Conservation (phyloP, 92 coral and sea anemone genomes). For the Diadumene lineata region DNA sequence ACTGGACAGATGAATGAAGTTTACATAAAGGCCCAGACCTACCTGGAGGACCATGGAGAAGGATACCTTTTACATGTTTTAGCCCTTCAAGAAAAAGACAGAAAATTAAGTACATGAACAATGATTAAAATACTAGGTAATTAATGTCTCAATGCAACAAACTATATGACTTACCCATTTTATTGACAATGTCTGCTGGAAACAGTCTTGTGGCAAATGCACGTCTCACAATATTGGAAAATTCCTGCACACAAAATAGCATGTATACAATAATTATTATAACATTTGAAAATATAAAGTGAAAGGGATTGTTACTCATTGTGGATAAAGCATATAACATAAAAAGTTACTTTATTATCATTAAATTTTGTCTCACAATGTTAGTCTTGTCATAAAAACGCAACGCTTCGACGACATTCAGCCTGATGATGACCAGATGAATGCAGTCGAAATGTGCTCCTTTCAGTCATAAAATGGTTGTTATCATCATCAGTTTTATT, state of each 20-base stretch:
- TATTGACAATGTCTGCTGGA: conserved; percentile 88
- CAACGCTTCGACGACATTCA: too few species aligned
- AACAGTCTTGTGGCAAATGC: conserved; percentile 97
- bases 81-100: conserved; percentile 47
- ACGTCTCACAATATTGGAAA: conserved; percentile 92
- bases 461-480: not conserved
- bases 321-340: too few species aligned
- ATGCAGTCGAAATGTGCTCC: too few species aligned
- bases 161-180: conserved; percentile 67
- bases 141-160: not conserved
- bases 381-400: too few species aligned
- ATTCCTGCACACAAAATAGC: conserved; percentile 56
- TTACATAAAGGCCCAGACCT: not conserved
- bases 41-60: conserved; percentile 96
- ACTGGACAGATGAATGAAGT: not conserved
- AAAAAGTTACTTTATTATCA: too few species aligned
- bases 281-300: too few species aligned
- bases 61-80: conserved; percentile 94
- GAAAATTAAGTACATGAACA: not conserved
- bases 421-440: too few species aligned
- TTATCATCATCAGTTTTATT: not conserved
- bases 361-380: too few species aligned
- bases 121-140: not conserved
- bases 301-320: too few species aligned
- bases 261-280: not conserved